Percentiles rank a stretch among this genome's conserved stretches.
Evolutionary conservation across 1,140 invertebrate genomes (phyloP).

Genomic region (Augochlora pura): DNA sequence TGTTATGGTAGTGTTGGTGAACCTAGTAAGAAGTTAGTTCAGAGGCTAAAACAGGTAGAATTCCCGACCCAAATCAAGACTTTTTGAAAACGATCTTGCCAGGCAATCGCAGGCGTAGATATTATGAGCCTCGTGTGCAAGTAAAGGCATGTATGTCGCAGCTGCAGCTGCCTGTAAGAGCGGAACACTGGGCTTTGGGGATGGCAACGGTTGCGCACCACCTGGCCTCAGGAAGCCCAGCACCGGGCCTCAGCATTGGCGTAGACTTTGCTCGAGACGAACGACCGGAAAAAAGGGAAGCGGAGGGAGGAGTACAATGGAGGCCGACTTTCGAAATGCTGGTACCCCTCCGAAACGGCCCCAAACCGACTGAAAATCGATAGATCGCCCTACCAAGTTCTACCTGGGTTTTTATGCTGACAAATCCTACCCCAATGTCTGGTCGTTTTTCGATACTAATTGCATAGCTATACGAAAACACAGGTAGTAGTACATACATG

Average conservation of each 20-base stretch:
- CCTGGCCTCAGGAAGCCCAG: slow-evolving; percentile 73
- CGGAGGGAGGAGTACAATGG: slow-evolving; percentile 37
- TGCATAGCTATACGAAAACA: neutral
- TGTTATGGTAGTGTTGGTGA: too few species aligned
- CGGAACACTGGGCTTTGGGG: slow-evolving; percentile 71
- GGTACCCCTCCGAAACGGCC: slow-evolving; percentile 39
- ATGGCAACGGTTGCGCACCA: slow-evolving; percentile 78
- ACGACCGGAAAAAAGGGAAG: slow-evolving; percentile 40
- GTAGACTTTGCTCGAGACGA: slow-evolving; percentile 59
- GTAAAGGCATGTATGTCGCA: slow-evolving; percentile 55
- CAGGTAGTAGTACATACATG: neutral
- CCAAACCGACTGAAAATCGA: slow-evolving; percentile 45
- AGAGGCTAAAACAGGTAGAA: neutral
- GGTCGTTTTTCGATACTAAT: neutral
- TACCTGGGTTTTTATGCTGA: neutral
- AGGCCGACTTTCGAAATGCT: slow-evolving; percentile 64
- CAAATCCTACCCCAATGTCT: too few species aligned
- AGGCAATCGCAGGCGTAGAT: slow-evolving; percentile 13
- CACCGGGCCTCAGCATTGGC: slow-evolving; percentile 71
- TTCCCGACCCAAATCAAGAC: slow-evolving; percentile 32
- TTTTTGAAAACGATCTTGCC: slow-evolving; percentile 31
- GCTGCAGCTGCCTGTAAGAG: slow-evolving; percentile 70
- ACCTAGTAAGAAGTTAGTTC: neutral
- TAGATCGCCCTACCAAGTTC: slow-evolving; percentile 38
- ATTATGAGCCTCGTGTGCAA: slow-evolving; percentile 20